These are phyloP conservation scores for Coracopsis vasa DNA, from an alignment of 2,113 vertebrate genomes.

Conservation along the genomic window DNA sequence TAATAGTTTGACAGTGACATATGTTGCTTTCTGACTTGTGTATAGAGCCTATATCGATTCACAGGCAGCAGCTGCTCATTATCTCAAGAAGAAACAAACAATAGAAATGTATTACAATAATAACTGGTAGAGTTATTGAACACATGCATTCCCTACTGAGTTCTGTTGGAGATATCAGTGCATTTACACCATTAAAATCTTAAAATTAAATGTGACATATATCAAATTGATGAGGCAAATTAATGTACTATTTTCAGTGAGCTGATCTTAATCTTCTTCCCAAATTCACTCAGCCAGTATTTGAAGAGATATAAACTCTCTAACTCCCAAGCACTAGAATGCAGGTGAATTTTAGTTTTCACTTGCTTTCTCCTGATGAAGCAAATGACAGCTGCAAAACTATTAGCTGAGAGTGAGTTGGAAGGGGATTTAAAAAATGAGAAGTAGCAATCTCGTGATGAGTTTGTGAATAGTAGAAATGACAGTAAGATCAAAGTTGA, in stretches of 20 bases:
- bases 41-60: background rate
- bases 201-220: background rate
- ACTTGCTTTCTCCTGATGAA: background rate
- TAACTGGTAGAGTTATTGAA: background rate
- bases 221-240: background rate
- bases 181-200: background rate
- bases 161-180: rapidly evolving
- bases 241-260: background rate
- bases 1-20: background rate
- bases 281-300: background rate
- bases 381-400: background rate
- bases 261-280: background rate
- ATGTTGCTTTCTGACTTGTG: background rate
- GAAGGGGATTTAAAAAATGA: background rate
- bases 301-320: background rate
- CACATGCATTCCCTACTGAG: background rate
- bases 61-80: background rate
- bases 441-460: background rate
- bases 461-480: background rate
- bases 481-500: background rate
- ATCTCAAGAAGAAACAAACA: background rate
- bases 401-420: background rate
- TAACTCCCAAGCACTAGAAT: background rate
- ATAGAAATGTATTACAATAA: background rate
- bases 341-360: background rate